Base-by-base conservation (phyloP, 2,888 invertebrate genomes). In the Spatulosminthurus flaviceps region DNA sequence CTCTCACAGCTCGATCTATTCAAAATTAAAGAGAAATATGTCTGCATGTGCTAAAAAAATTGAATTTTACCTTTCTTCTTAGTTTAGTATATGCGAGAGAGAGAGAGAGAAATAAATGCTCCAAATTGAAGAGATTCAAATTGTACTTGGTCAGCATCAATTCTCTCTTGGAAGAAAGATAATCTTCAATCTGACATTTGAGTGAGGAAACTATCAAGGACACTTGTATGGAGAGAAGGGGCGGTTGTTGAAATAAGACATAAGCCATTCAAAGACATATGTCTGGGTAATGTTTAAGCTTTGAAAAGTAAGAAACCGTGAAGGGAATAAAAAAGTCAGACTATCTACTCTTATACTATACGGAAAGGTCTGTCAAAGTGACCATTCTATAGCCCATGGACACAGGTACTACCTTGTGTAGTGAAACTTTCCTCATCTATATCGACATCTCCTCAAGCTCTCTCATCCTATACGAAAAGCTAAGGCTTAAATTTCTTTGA, bases 291-390 rank as follows among this genome's bases (percentile, higher is more conserved):
- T 7, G 4, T 5, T 5, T 21, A 16, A 60, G 60, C 21, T 60
- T 60, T 19, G 60, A 60, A 60, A 60, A 24, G 64, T 24, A 22
- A 64, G 64, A 22, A 4, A 64, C 64, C 64, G 64, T 64, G 64
- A 64, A 64, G 64, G 24, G 24, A 64, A 22, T 64, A 22, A 64
- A 13, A 51, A 51, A 51, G n/a, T 13, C 9, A n/a, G 51, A 34
- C 34, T 34, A 9, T 34, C 4, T 34, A 34, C 9, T 9, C 34
- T 9, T 34, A 34, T 19, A 19, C 4, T 51, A 2, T 13, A 16
- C n/a, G 16, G 19, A 51, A 16, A 51, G 51, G n/a, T 51, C n/a
- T 51, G 51, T 2, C 16, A 51, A 51, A 51, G 51, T 51, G 51
- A 51, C 51, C 51, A 16, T 51, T 51, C 51, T 51, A 51, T n/a